A percentile compares a stretch with the other conserved stretches of the same genome.
Conservation (phyloP, 2,113 vertebrate genomes). For the Paradisaea rubra region DNA sequence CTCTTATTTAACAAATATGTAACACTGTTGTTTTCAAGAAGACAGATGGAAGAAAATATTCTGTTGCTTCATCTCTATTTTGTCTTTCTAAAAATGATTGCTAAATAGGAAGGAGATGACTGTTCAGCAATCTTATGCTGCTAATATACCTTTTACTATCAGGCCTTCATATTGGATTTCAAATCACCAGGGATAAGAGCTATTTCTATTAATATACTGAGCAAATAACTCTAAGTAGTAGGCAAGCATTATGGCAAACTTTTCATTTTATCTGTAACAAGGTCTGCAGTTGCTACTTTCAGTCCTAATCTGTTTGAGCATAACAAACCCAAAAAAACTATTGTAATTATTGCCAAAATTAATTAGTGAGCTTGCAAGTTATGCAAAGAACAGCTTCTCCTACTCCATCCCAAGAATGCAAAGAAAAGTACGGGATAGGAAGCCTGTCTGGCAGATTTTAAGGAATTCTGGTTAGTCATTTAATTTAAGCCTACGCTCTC, state of each 20-base stretch:
- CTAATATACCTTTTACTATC: neutral
- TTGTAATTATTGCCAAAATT: neutral
- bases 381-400: neutral
- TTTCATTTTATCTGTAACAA: neutral
- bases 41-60: neutral
- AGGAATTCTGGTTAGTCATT: slow-evolving; percentile 19
- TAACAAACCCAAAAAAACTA: neutral
- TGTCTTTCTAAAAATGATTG: neutral
- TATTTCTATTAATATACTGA: neutral
- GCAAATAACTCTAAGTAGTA: neutral
- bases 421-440: neutral
- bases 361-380: neutral
- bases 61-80: neutral
- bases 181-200: neutral
- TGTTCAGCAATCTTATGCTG: neutral
- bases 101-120: neutral
- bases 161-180: neutral
- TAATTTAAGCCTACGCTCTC: slow-evolving; percentile 22
- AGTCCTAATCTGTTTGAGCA: neutral
- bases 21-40: neutral
- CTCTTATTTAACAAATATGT: neutral
- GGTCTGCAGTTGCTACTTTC: neutral
- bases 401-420: neutral
- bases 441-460: neutral
- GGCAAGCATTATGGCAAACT: neutral